These are phyloP conservation scores for Muscina levida DNA, from an alignment of 2,888 invertebrate genomes.

Conservation along the genomic window DNA sequence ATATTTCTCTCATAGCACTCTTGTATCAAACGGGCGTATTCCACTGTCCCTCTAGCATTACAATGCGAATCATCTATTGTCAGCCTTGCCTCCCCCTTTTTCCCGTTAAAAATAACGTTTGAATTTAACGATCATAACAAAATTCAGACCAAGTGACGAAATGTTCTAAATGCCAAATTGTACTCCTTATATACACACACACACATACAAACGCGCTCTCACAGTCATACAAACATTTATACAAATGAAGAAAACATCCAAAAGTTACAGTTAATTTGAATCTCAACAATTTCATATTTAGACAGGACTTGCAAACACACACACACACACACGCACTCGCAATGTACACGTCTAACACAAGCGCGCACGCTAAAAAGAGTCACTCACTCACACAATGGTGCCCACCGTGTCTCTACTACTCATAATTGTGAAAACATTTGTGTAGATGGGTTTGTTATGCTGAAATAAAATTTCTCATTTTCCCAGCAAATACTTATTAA, in stretches of 20 bases:
- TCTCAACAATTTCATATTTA: conserved; percentile 73
- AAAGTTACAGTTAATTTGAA: conserved; percentile 76
- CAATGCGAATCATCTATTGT: too few species aligned
- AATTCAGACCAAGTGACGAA: conserved; percentile 26
- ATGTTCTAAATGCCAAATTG: conserved; percentile 16
- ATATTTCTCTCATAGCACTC: too few species aligned
- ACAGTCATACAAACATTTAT: conserved; percentile 66
- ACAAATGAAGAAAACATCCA: conserved; percentile 69
- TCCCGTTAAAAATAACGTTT: conserved; percentile 30
- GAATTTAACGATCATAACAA: conserved; percentile 45
- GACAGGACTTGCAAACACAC: conserved; percentile 37
- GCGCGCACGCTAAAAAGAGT: conserved; percentile 58
- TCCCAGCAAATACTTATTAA: conserved; percentile 39
- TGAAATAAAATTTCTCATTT: conserved; percentile 52
- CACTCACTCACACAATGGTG: conserved; percentile 36
- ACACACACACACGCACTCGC: conserved; percentile 44
- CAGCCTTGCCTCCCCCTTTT: too few species aligned
- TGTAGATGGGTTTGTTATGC: conserved; percentile 37
- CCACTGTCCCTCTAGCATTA: too few species aligned
- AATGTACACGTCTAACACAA: too few species aligned
- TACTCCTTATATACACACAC: not conserved
- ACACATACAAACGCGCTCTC: conserved; percentile 1
- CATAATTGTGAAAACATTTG: conserved; percentile 59
- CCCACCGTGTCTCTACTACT: conserved; percentile 46
- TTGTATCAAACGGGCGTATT: too few species aligned